phyloP scores from a whole-genome alignment of 2,113 vertebrate species.

The Nyctereutes procyonoides region DNA sequence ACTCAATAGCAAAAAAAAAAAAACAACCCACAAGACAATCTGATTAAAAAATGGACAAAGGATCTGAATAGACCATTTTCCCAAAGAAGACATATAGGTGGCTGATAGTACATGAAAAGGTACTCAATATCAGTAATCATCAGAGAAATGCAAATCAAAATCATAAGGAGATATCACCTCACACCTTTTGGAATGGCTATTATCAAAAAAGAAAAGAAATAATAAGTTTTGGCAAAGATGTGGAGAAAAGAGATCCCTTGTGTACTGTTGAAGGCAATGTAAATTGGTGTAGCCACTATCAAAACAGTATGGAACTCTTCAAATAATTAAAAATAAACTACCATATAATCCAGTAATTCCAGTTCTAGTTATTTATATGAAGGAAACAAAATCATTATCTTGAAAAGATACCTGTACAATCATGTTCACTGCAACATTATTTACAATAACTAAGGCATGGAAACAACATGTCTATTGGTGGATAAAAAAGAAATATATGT shows the following conservation, averaged over 20 bases:
- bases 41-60: not conserved
- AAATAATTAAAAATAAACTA: not conserved
- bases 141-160: not conserved
- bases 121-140: not conserved
- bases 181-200: not conserved
- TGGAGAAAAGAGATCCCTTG: not conserved
- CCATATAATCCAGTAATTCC: not conserved
- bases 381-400: not conserved
- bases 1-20: not conserved
- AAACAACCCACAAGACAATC: not conserved
- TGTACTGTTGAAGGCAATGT: not conserved
- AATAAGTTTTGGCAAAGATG: not conserved
- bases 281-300: not conserved
- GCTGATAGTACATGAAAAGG: not conserved
- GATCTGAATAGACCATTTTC: not conserved
- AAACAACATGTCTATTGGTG: not conserved
- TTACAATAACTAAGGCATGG: not conserved
- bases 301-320: not conserved
- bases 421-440: not conserved
- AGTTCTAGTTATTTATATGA: not conserved
- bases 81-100: not conserved
- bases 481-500: not conserved
- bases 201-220: not conserved
- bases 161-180: not conserved
- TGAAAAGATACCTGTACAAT: not conserved